These are phyloP conservation scores for Eupithecia tripunctaria DNA, from an alignment of 2,888 invertebrate species.

Conservation along the genomic window DNA sequence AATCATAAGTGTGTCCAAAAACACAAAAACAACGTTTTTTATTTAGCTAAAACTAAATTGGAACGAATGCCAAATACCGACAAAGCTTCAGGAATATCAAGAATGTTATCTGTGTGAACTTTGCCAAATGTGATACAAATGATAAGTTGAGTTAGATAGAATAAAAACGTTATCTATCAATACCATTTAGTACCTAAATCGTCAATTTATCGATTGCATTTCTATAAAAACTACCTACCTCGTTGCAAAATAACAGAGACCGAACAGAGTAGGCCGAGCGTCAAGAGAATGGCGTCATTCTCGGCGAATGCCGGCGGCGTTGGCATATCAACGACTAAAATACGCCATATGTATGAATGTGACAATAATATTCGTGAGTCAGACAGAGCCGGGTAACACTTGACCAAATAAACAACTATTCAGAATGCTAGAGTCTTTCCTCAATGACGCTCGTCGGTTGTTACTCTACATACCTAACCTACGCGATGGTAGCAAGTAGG, in stretches of 20 bases:
- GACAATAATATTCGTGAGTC: slow-evolving; percentile 81
- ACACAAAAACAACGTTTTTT: not conserved
- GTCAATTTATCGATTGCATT: not conserved
- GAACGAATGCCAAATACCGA: slow-evolving; percentile 7
- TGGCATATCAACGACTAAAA: slow-evolving; percentile 75
- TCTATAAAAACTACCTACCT: slow-evolving; percentile 1
- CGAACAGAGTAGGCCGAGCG: slow-evolving; percentile 51
- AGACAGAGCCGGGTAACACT: slow-evolving; percentile 66
- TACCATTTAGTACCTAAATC: not conserved
- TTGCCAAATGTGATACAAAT: slow-evolving; percentile 8
- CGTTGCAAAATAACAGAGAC: slow-evolving; percentile 11
- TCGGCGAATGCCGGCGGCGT: slow-evolving; percentile 68
- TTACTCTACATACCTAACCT: slow-evolving; percentile 8
- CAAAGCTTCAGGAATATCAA: not conserved
- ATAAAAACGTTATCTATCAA: not conserved
- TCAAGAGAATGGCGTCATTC: slow-evolving; percentile 78
- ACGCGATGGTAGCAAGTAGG: slow-evolving; percentile 23
- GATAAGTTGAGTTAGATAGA: not conserved
- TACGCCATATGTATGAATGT: slow-evolving; percentile 72
- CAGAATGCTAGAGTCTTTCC: slow-evolving; percentile 65
- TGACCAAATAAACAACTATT: slow-evolving; percentile 80
- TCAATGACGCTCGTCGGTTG: slow-evolving; percentile 56
- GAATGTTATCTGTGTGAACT: slow-evolving; percentile 9
- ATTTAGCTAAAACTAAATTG: slow-evolving; percentile 3
- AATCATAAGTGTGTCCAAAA: not conserved